Evolutionary conservation across 2,797 vertebrate species (phyloP).

Genomic region (Rhinophrynus dorsalis): DNA sequence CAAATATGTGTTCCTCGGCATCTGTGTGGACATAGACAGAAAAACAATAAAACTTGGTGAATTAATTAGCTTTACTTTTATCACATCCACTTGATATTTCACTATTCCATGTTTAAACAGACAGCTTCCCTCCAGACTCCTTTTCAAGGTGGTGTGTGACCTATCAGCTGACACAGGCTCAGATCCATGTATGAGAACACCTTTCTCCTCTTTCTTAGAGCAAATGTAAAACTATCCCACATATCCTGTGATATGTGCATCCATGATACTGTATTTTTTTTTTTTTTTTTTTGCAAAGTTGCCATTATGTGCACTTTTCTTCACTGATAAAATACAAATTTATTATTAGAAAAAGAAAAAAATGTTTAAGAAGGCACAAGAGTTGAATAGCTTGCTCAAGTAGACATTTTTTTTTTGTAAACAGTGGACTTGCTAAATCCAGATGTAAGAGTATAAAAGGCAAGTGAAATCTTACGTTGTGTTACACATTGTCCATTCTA

Average conservation of each 20-base stretch:
- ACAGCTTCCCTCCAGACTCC: background rate
- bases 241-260: no score
- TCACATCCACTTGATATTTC: background rate
- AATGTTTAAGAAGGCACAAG: constrained; percentile 74
- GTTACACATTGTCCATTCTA: constrained; percentile 19
- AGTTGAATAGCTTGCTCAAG: constrained; percentile 77
- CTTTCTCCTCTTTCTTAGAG: background rate
- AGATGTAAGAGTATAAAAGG: constrained; percentile 70
- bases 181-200: background rate
- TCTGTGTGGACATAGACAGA: background rate
- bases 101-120: background rate
- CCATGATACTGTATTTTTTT: no score
- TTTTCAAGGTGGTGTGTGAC: background rate
- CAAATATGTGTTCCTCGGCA: no score
- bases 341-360: constrained; percentile 63
- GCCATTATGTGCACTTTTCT: background rate
- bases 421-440: constrained; percentile 71
- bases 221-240: no score
- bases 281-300: background rate
- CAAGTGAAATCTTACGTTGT: constrained; percentile 55
- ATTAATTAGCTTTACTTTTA: background rate
- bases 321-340: constrained; percentile 42
- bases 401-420: constrained; percentile 76
- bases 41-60: background rate
- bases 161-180: no score